These are phyloP conservation scores for Seriola dumerili DNA, from an alignment of 2,113 vertebrate genomes.

Conservation along the genomic window DNA sequence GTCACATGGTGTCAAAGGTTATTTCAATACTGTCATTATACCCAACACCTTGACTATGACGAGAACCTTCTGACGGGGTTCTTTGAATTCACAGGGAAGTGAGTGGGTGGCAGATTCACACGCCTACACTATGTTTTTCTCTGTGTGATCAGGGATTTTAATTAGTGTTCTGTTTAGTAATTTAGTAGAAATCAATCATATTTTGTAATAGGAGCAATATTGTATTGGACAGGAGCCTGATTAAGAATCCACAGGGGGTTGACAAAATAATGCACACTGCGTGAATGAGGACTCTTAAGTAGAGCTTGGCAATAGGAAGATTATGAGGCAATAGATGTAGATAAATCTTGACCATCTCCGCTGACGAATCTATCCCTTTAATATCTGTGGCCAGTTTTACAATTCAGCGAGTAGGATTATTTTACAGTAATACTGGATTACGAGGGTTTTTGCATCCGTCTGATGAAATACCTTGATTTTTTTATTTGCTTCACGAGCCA, in stretches of 20 bases:
- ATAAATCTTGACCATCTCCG: background rate
- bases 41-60: conserved; percentile 28
- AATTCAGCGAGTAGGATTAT: background rate
- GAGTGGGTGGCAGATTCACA: conserved; percentile 27
- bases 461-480: background rate
- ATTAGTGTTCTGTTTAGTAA: conserved; percentile 16
- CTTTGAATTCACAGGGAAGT: conserved; percentile 29
- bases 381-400: background rate
- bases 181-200: conserved; percentile 43
- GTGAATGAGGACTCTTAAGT: background rate
- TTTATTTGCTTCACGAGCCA: conserved; percentile 2
- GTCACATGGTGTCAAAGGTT: conserved; percentile 40
- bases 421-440: background rate
- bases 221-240: conserved; percentile 27
- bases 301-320: background rate
- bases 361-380: background rate
- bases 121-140: background rate
- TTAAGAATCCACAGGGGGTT: conserved; percentile 14
- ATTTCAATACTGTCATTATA: conserved; percentile 55
- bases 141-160: conserved; percentile 9
- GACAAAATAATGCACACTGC: background rate
- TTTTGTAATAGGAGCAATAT: conserved; percentile 8
- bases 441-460: background rate
- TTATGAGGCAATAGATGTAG: background rate
- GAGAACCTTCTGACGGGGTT: conserved; percentile 29